A percentile compares a stretch with the other conserved stretches of the same genome.
These are phyloP conservation scores for Synergus umbraculus DNA, from an alignment of 2,888 invertebrate genomes.

Conservation along the genomic window DNA sequence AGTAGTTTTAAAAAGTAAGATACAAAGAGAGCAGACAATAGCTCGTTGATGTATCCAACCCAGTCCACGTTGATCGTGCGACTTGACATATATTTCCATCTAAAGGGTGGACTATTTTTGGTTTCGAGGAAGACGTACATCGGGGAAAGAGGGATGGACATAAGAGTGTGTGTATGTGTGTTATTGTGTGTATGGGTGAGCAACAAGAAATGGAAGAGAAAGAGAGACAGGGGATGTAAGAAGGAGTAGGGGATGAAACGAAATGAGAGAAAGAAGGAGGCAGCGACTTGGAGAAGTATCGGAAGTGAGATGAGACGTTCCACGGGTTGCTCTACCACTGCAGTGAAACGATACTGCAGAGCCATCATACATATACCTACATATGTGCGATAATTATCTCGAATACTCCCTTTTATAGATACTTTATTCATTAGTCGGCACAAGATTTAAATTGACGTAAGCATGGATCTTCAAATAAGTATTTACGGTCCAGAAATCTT, in stretches of 20 bases:
- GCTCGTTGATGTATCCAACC: conserved; percentile 62
- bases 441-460: not conserved
- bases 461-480: too few species aligned
- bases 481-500: too few species aligned
- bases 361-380: not conserved
- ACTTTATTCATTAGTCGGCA: not conserved
- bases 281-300: conserved; percentile 41
- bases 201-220: conserved; percentile 10
- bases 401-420: not conserved
- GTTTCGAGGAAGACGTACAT: conserved; percentile 44
- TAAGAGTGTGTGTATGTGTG: conserved; percentile 36
- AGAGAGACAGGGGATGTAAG: conserved; percentile 20
- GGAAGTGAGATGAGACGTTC: conserved; percentile 33
- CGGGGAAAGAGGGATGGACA: conserved; percentile 40
- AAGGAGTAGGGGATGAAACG: not conserved
- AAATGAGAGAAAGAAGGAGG: conserved; percentile 39
- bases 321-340: conserved; percentile 8
- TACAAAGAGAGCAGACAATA: conserved; percentile 62
- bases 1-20: conserved; percentile 46
- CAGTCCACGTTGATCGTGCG: conserved; percentile 59
- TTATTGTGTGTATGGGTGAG: not conserved
- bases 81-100: conserved; percentile 70
- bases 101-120: conserved; percentile 66
- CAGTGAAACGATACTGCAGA: conserved; percentile 31
- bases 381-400: conserved; percentile 5